Conservation (phyloP, 2,797 vertebrate species). For the Gadopsis marmoratus region DNA sequence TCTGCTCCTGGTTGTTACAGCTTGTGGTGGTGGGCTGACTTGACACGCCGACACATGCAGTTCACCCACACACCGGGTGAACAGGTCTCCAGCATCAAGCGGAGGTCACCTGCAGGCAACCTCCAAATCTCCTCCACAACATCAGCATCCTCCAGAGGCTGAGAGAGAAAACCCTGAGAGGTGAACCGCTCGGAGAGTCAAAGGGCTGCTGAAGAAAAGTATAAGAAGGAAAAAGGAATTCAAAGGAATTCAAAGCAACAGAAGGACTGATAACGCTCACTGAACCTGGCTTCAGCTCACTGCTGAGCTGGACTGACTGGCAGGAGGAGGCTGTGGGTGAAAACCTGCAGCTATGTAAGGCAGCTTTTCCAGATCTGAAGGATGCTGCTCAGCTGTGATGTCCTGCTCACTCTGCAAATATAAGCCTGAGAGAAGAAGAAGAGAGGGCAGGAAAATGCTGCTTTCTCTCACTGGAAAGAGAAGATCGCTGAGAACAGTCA, state of each 20-base stretch:
- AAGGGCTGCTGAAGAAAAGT: not conserved
- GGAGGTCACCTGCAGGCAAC: not conserved
- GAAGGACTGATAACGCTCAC: no score
- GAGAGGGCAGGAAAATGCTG: conserved; percentile 16
- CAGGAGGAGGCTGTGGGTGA: no score
- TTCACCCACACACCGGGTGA: conserved; percentile 3
- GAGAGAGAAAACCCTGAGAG: not conserved
- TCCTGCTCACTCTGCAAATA: conserved; percentile 35
- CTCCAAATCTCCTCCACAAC: conserved; percentile 10
- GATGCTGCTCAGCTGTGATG: conserved; percentile 61
- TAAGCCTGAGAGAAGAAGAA: conserved; percentile 30
- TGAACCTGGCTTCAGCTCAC: no score
- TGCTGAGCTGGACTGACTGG: not conserved
- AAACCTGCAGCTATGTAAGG: no score
- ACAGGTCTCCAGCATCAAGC: conserved; percentile 2
- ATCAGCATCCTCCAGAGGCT: conserved; percentile 2
- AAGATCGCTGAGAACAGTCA: not conserved
- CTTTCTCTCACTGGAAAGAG: not conserved
- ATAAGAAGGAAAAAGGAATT: not conserved
- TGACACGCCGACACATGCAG: conserved; percentile 8
- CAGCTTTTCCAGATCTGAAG: conserved; percentile 16
- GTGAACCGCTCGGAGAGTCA: not conserved
- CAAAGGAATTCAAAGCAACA: not conserved
- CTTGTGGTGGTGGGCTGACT: not conserved
- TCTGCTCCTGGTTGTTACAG: not conserved